phyloP scores from a whole-genome alignment of 2,888 invertebrate species.

The Trileptium ribeirensis region DNA sequence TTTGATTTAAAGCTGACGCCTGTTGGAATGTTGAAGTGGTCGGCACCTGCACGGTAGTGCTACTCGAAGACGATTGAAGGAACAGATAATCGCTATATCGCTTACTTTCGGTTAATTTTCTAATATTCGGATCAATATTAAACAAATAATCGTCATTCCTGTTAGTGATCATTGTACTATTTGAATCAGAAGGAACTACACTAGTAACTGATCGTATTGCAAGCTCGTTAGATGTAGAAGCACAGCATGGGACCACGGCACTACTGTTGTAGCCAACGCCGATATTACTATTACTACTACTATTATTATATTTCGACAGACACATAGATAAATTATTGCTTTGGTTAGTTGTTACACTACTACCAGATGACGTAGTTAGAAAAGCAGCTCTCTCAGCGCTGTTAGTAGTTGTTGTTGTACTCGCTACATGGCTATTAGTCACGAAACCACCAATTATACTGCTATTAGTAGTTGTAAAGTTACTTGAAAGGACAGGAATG shows the following conservation, averaged over 20 bases:
- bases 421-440: neutral
- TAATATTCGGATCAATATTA: neutral
- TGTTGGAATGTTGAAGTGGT: too few relatives aligned
- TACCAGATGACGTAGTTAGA: neutral
- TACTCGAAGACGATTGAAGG: too few relatives aligned
- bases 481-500: neutral
- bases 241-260: too few relatives aligned
- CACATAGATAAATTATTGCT: neutral
- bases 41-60: too few relatives aligned
- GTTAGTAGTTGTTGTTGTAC: neutral
- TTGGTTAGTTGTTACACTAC: neutral
- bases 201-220: neutral
- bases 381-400: neutral
- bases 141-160: conserved; percentile 3
- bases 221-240: neutral
- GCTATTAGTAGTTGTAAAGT: neutral
- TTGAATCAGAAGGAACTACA: too few relatives aligned
- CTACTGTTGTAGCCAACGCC: neutral
- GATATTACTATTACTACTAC: neutral
- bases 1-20: too few relatives aligned
- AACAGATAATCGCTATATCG: neutral
- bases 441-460: neutral
- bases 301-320: neutral
- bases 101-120: neutral
- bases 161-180: too few relatives aligned